These are phyloP conservation scores for Amiota minor DNA, from an alignment of 2,888 invertebrate species.

Conservation along the genomic window DNA sequence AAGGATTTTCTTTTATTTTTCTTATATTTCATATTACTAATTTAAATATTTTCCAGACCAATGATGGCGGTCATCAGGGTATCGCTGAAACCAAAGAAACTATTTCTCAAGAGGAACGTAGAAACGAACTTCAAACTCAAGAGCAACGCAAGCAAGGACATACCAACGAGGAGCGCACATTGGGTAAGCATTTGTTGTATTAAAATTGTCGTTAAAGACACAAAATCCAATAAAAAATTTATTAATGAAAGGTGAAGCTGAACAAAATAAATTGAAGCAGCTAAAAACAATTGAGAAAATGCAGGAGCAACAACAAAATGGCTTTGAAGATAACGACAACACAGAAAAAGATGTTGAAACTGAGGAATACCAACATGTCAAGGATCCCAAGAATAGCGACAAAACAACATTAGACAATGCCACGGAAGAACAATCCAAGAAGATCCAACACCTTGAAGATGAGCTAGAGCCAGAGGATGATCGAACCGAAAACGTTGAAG, in stretches of 20 bases:
- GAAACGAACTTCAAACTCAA: constrained; percentile 71
- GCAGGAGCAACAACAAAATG: constrained; percentile 67
- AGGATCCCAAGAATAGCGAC: constrained; percentile 83
- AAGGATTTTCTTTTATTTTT: not conserved
- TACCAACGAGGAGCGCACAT: constrained; percentile 82
- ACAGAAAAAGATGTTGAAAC: constrained; percentile 75
- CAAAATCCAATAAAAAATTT: not conserved
- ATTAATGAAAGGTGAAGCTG: constrained; percentile 63
- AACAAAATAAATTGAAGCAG: constrained; percentile 70
- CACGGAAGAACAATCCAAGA: constrained; percentile 85
- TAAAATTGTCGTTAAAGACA: not conserved
- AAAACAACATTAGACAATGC: constrained; percentile 84
- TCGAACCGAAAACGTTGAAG: constrained; percentile 74
- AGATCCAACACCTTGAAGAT: constrained; percentile 77
- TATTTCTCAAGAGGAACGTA: constrained; percentile 70
- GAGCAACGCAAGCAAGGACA: constrained; percentile 83
- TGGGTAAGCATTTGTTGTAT: constrained; percentile 69
- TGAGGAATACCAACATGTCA: constrained; percentile 88
- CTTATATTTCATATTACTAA: not conserved
- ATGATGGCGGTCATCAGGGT: constrained; percentile 81
- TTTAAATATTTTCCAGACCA: constrained; percentile 48
- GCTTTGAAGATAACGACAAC: constrained; percentile 74
- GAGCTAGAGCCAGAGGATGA: constrained; percentile 77
- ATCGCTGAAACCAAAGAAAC: constrained; percentile 71
- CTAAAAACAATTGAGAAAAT: constrained; percentile 75